phyloP scores from a whole-genome alignment of 2,888 invertebrate species.

The Gastrophysa polygoni region DNA sequence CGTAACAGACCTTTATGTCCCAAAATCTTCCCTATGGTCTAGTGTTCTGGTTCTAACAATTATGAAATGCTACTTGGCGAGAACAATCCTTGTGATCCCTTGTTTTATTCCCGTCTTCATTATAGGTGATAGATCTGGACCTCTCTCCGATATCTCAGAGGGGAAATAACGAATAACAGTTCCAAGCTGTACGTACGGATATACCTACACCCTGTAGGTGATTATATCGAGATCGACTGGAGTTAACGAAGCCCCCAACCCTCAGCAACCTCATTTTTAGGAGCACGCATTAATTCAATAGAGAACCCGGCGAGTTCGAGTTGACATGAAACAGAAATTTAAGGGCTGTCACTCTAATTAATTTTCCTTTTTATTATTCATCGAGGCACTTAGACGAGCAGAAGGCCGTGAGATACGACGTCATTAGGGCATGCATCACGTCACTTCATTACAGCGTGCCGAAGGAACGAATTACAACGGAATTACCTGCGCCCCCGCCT shows the following conservation, averaged over 20 bases:
- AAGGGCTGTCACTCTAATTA: conserved; percentile 42
- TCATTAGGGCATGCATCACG: conserved; percentile 37
- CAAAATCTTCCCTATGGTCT: too few relatives aligned
- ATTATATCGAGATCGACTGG: neutral
- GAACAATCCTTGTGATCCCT: too few relatives aligned
- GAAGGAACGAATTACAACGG: conserved; percentile 17
- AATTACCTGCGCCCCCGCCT: conserved; percentile 9
- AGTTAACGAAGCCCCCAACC: neutral
- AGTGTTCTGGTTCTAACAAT: too few relatives aligned
- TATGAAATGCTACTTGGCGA: too few relatives aligned
- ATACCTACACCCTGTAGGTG: too few relatives aligned
- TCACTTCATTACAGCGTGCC: conserved; percentile 34
- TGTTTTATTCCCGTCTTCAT: too few relatives aligned
- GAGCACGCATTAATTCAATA: neutral
- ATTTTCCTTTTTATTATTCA: conserved; percentile 44
- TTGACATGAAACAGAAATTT: conserved; percentile 33
- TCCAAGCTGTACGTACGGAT: too few relatives aligned
- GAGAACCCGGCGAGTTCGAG: too few relatives aligned
- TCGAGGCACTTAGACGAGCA: conserved; percentile 40
- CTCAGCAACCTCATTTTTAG: neutral
- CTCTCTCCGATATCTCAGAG: too few relatives aligned
- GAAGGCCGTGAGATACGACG: conserved; percentile 40
- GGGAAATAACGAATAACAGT: too few relatives aligned
- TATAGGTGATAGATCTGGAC: too few relatives aligned
- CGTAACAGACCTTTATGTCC: too few relatives aligned